Percentiles rank a stretch among this genome's conserved stretches.
Evolutionary conservation across 1,140 invertebrate genomes (phyloP).

Genomic region (Phthorimaea operculella): DNA sequence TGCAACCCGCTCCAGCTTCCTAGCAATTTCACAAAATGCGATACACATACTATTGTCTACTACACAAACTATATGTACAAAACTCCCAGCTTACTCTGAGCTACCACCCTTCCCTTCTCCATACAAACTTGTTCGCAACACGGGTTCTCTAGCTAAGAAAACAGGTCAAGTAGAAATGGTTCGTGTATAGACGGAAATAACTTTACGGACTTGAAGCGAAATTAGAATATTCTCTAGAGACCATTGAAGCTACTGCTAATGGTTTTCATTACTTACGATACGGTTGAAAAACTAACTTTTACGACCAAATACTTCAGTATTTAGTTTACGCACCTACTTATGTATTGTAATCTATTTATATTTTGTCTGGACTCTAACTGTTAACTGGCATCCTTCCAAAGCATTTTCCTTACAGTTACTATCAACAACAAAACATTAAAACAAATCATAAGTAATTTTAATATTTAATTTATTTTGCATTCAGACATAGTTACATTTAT

Average conservation of each 20-base stretch:
- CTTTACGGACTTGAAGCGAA: slow-evolving; percentile 51
- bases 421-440: not conserved
- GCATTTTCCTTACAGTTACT: not conserved
- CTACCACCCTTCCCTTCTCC: slow-evolving; percentile 19
- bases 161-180: slow-evolving; percentile 35
- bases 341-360: not conserved
- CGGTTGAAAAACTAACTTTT: not conserved
- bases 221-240: slow-evolving; percentile 55
- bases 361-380: not conserved
- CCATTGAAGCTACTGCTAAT: slow-evolving; percentile 36
- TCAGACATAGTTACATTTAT: not conserved
- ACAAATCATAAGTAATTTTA: not conserved
- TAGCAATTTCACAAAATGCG: slow-evolving; percentile 60
- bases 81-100: slow-evolving; percentile 34
- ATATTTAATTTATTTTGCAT: too few species aligned
- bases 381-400: slow-evolving; percentile 1
- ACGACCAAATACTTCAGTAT: too few species aligned
- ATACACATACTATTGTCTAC: slow-evolving; percentile 34
- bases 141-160: slow-evolving; percentile 6
- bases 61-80: slow-evolving; percentile 21
- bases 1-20: slow-evolving; percentile 30
- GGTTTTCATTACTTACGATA: slow-evolving; percentile 4
- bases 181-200: slow-evolving; percentile 49
- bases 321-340: too few species aligned
- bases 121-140: not conserved